A percentile compares a stretch with the other conserved stretches of the same genome.
Evolutionary conservation across 2,113 vertebrate genomes (phyloP).

Genomic region (Caranx ignobilis): DNA sequence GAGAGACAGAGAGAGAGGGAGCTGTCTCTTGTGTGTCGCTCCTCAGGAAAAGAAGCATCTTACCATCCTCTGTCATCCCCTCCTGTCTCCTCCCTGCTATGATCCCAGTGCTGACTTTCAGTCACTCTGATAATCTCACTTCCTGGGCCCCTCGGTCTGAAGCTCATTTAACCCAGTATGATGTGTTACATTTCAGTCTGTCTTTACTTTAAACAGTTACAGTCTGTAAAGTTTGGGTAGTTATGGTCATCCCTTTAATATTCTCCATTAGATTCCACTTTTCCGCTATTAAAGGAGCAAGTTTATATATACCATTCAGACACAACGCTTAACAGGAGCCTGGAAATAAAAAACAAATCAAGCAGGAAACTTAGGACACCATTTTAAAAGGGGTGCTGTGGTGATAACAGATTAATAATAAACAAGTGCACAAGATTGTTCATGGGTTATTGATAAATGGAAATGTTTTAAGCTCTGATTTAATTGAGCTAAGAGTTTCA

Average conservation of each 20-base stretch:
- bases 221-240: neutral
- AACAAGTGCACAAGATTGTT: too few species aligned
- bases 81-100: conserved; percentile 2
- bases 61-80: conserved; percentile 2
- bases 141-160: conserved; percentile 13
- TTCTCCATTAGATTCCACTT: neutral
- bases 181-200: neutral
- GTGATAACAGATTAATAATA: too few species aligned
- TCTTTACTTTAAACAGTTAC: neutral
- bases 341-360: too few species aligned
- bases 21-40: conserved; percentile 9
- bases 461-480: too few species aligned
- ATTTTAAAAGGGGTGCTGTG: too few species aligned
- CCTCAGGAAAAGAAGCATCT: conserved; percentile 20
- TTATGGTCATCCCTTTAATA: neutral
- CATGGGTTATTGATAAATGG: too few species aligned
- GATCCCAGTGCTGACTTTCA: conserved; percentile 12
- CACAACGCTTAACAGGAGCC: too few species aligned
- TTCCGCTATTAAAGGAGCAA: neutral
- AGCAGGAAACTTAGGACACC: too few species aligned
- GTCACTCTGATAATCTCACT: neutral
- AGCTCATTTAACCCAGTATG: neutral
- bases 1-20: neutral
- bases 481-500: too few species aligned
- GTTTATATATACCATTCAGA: too few species aligned